These are phyloP conservation scores for Cyanoliseus patagonus DNA, from an alignment of 2,113 vertebrate species.

Conservation along the genomic window DNA sequence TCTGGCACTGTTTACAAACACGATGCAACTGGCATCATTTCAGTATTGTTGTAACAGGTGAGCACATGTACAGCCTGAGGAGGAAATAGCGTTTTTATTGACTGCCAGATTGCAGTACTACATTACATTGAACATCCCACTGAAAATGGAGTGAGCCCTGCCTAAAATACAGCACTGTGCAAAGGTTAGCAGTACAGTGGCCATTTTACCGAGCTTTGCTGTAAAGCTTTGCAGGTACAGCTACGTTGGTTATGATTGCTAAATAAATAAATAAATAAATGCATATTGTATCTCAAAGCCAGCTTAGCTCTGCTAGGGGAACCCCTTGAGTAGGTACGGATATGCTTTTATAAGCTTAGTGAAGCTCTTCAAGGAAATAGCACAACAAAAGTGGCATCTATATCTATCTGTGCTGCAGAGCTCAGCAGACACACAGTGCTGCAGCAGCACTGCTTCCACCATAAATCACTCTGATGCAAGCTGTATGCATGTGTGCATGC, in stretches of 20 bases:
- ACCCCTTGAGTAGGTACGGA: not conserved
- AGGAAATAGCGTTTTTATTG: not conserved
- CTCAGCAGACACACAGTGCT: not conserved
- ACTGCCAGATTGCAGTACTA: not conserved
- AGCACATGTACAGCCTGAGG: not conserved
- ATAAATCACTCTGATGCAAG: not conserved
- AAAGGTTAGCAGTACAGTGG: not conserved
- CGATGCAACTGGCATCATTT: not conserved
- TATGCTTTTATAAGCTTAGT: not conserved
- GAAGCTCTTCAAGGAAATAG: not conserved
- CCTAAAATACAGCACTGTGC: not conserved
- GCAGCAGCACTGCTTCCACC: not conserved
- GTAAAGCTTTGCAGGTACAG: not conserved
- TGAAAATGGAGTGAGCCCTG: not conserved
- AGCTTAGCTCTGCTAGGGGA: not conserved
- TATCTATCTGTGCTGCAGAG: not conserved
- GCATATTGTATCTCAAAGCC: not conserved
- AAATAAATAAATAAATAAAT: not conserved
- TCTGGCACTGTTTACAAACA: constrained; percentile 32
- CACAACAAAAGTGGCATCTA: not conserved
- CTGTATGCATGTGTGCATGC: fast-evolving
- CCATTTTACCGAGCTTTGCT: not conserved
- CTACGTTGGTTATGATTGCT: not conserved
- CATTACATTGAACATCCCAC: not conserved
- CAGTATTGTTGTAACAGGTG: not conserved